Evolutionary conservation across 2,113 vertebrate genomes (phyloP).

Genomic region (Ceratotherium simum): DNA sequence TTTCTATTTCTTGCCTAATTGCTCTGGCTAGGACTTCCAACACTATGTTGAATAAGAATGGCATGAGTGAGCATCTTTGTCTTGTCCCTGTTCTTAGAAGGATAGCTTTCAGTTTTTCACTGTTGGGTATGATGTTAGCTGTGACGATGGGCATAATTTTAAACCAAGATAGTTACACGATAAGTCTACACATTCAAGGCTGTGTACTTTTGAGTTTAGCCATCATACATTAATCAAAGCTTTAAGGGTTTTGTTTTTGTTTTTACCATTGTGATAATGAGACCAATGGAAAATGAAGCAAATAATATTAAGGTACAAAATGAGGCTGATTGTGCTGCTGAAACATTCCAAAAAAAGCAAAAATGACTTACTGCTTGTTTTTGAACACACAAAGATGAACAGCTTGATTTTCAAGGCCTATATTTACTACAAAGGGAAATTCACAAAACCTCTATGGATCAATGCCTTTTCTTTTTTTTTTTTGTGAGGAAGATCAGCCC

Average conservation of each 20-base stretch:
- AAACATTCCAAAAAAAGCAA: not conserved
- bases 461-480: not conserved
- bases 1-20: too few relatives aligned
- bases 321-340: not conserved
- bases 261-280: constrained; percentile 28
- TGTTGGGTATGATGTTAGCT: too few relatives aligned
- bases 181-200: not conserved
- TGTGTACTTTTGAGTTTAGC: not conserved
- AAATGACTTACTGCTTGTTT: not conserved
- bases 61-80: too few relatives aligned
- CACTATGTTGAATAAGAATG: too few relatives aligned
- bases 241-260: constrained; percentile 11
- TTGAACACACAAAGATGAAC: not conserved
- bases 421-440: not conserved
- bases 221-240: not conserved
- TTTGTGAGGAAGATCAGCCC: too few relatives aligned
- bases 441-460: not conserved
- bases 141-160: not conserved
- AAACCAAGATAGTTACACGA: not conserved
- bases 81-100: too few relatives aligned
- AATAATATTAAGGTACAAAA: constrained; percentile 32
- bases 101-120: too few relatives aligned
- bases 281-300: constrained; percentile 47
- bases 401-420: constrained; percentile 24
- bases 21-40: too few relatives aligned